Evolutionary conservation across 1,140 invertebrate species (phyloP).

Genomic region (Leptopilina boulardi): DNA sequence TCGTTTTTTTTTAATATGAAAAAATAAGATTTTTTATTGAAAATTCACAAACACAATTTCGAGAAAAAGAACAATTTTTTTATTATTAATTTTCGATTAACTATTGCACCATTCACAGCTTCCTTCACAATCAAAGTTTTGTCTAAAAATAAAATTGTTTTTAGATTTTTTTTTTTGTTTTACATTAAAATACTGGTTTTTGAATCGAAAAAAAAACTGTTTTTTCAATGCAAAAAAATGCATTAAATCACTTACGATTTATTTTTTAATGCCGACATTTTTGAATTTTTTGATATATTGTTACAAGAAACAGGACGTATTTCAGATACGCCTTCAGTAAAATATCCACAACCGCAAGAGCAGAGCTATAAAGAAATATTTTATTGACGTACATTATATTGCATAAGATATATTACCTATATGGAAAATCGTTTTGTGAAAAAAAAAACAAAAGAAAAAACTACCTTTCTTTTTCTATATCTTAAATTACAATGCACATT

Average conservation of each 20-base stretch:
- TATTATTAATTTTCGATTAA: neutral
- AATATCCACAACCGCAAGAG: slow-evolving; percentile 46
- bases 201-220: too few species aligned
- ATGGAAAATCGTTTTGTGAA: neutral
- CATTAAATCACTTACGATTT: neutral
- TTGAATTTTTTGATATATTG: neutral
- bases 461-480: neutral
- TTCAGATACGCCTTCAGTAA: slow-evolving; percentile 32
- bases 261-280: neutral
- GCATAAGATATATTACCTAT: neutral
- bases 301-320: slow-evolving; percentile 38
- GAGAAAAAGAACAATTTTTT: neutral
- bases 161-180: neutral
- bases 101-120: slow-evolving; percentile 4
- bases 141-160: neutral
- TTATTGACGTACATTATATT: slow-evolving; percentile 10
- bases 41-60: neutral
- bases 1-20: too few species aligned
- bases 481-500: neutral
- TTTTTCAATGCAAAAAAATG: too few species aligned
- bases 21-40: neutral
- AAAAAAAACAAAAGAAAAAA: neutral
- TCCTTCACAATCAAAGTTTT: neutral
- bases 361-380: slow-evolving; percentile 38
- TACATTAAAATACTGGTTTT: neutral